Evolutionary conservation across 1,140 invertebrate genomes (phyloP).

Genomic region (Ceratosolen solmsi): DNA sequence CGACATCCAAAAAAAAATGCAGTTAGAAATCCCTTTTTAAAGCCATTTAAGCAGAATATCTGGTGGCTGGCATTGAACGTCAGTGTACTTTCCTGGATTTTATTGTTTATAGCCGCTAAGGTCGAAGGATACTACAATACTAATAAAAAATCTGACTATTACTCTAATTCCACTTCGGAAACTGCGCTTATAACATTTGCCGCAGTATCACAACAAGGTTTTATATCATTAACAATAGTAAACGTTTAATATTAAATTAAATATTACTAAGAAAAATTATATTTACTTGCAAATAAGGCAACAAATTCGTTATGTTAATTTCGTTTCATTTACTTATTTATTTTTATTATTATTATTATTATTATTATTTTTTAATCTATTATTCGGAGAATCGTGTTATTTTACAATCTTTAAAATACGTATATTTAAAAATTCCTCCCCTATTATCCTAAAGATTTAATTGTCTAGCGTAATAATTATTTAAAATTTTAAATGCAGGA

Average conservation of each 20-base stretch:
- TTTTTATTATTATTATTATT: too few relatives aligned
- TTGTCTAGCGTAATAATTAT: too few relatives aligned
- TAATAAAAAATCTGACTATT: slow-evolving; percentile 24
- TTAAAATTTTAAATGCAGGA: slow-evolving; percentile 67
- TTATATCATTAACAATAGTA: background rate
- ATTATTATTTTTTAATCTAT: too few relatives aligned
- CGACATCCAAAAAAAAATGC: slow-evolving; percentile 77
- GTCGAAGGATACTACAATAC: slow-evolving; percentile 45
- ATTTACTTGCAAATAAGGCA: too few relatives aligned
- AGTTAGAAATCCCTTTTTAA: slow-evolving; percentile 72
- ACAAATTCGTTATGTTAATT: too few relatives aligned
- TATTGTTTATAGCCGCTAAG: slow-evolving; percentile 53
- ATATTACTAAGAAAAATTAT: too few relatives aligned
- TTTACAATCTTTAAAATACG: too few relatives aligned
- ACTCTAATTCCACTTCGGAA: slow-evolving; percentile 56
- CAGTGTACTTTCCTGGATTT: slow-evolving; percentile 55
- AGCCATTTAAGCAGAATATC: slow-evolving; percentile 57
- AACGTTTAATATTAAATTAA: background rate
- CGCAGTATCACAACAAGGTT: slow-evolving; percentile 75
- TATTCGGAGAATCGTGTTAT: too few relatives aligned
- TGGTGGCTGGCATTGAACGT: slow-evolving; percentile 59
- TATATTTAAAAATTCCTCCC: too few relatives aligned
- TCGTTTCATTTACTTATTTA: too few relatives aligned
- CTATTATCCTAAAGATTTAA: too few relatives aligned
- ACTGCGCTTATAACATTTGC: slow-evolving; percentile 66